Evolutionary conservation across 2,797 vertebrate species (phyloP), one percentile per base, ranked within the genome.

Genomic region (Melanotaenia trifasciata): DNA sequence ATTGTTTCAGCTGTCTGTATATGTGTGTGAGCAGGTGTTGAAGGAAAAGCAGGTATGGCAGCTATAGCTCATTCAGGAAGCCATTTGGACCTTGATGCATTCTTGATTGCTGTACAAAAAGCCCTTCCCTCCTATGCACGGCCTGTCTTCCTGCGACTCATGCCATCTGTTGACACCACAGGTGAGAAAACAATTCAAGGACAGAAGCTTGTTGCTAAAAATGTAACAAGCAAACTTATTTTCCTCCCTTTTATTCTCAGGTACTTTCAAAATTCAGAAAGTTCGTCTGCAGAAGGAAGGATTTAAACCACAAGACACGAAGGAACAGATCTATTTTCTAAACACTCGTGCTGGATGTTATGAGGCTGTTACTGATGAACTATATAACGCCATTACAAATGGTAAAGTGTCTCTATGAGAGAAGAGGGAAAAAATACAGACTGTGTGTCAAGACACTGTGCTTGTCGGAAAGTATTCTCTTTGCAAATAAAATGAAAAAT

Each of bases 181-280:
- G 96, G 96, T 96, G 89, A 35, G 65, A 8, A 6, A 4, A 2
- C 14, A 36, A 53, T 2, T 18, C 24, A 32, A 40, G 9, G 30
- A 65, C 9, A 13, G 7, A 43, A 45, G 59, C 14, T n/a, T 18
- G 16, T 24, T 69, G 33, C 3, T 1, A 28, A 45, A 50, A 71
- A 60, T 50, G 26, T 33, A 14, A 32, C 3, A 30, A 2, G 10
- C 57, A 2, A 73, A 68, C 26, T 32, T n/a, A 1, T 56, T 1
- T 24, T 8, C 26, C 9, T 5, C 30, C 24, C 35, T 77, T 62
- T 64, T 56, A 12, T 66, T 53, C 4, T 32, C 80, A 98, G 97
- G 96, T 16, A 97, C 97, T 0, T 98, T 97, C 74, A 97, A 98
- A 91, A 95, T 98, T 75, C 95, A 95, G 90, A 98, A 98, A 88